Percentiles rank a stretch among this genome's conserved stretches.
Evolutionary conservation across 1,140 invertebrate species (phyloP).

Genomic region (Trichogramma pretiosum): DNA sequence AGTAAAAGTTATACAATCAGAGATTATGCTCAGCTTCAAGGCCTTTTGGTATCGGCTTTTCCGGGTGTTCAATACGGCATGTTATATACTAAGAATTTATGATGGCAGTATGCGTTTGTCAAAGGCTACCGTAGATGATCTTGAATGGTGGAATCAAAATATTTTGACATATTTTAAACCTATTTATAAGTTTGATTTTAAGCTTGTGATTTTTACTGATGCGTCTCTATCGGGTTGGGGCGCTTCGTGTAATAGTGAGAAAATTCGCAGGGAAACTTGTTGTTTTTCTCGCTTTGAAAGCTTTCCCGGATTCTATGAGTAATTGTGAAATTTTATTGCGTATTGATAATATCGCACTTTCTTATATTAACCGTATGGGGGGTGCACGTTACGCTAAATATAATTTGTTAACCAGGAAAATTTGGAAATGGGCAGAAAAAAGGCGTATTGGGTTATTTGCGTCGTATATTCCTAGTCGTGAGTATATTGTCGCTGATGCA

Average conservation of each 20-base stretch:
- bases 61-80: slow-evolving; percentile 21
- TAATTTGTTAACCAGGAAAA: not conserved
- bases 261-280: not conserved
- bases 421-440: not conserved
- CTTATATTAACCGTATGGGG: not conserved
- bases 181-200: slow-evolving; percentile 1
- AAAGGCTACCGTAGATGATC: not conserved
- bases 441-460: not conserved
- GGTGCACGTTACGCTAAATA: not conserved
- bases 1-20: slow-evolving; percentile 19
- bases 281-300: too few species aligned
- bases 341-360: not conserved
- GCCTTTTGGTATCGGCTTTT: slow-evolving; percentile 19
- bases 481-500: not conserved
- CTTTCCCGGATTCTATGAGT: slow-evolving; percentile 22
- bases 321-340: not conserved
- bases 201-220: slow-evolving; percentile 3
- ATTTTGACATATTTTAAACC: not conserved
- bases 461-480: not conserved
- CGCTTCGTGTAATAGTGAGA: slow-evolving; percentile 1
- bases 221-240: slow-evolving; percentile 11
- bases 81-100: slow-evolving; percentile 20
- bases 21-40: slow-evolving; percentile 20
- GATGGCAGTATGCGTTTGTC: slow-evolving; percentile 9
- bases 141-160: slow-evolving; percentile 1